These are phyloP conservation scores for Lobophora halterata DNA, from an alignment of 2,888 invertebrate species.

Conservation along the genomic window DNA sequence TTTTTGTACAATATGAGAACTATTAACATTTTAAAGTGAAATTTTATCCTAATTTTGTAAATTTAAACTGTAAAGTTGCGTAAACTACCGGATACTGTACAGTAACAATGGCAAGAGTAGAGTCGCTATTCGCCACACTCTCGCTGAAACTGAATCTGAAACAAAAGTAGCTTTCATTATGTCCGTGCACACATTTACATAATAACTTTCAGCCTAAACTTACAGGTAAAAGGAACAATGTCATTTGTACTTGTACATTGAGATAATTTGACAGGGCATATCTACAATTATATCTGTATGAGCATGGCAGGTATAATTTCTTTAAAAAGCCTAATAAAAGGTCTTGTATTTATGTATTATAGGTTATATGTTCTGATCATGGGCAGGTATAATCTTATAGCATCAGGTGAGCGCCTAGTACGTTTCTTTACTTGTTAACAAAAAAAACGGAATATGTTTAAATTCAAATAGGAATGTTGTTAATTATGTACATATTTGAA, in stretches of 20 bases:
- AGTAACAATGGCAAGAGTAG: conserved; percentile 49
- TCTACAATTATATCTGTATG: too few relatives aligned
- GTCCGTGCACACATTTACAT: conserved; percentile 14
- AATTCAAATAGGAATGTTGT: too few relatives aligned
- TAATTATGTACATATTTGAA: too few relatives aligned
- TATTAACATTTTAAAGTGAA: conserved; percentile 30
- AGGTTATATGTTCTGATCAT: too few relatives aligned
- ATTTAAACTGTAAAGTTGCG: conserved; percentile 30
- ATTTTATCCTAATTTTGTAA: conserved; percentile 42
- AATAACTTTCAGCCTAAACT: conserved; percentile 19
- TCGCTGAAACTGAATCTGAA: conserved; percentile 54
- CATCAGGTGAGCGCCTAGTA: too few relatives aligned
- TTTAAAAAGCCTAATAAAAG: too few relatives aligned
- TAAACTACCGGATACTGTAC: conserved; percentile 66
- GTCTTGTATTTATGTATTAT: too few relatives aligned
- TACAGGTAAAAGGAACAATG: conserved; percentile 17
- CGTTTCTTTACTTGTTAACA: too few relatives aligned
- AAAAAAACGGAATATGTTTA: too few relatives aligned
- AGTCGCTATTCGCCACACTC: conserved; percentile 51
- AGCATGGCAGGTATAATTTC: too few relatives aligned
- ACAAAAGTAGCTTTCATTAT: conserved; percentile 39
- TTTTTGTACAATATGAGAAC: conserved; percentile 59
- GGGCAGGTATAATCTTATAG: too few relatives aligned
- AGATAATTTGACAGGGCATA: conserved; percentile 5
- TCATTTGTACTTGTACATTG: conserved; percentile 8